Percentiles rank a stretch among this genome's conserved stretches.
Conservation (phyloP, 2,797 vertebrate species). For the Peromyscus attwateri region DNA sequence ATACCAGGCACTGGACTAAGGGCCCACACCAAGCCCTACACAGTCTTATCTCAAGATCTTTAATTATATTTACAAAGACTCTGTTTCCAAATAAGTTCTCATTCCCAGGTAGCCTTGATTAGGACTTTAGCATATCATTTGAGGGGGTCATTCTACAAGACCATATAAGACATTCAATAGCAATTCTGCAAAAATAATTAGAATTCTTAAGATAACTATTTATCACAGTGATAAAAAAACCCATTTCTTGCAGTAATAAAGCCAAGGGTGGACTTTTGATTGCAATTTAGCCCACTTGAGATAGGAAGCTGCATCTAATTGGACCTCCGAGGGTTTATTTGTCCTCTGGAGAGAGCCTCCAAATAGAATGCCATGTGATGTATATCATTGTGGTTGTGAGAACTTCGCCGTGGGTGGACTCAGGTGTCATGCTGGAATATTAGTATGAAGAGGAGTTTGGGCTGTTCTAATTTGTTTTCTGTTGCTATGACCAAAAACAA, state of each 20-base stretch:
- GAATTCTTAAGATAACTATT: constrained; percentile 27
- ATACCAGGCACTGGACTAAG: not conserved
- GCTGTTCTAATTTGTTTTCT: not conserved
- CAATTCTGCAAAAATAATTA: constrained; percentile 60
- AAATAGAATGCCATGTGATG: constrained; percentile 10
- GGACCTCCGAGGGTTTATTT: not conserved
- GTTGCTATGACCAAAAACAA: not conserved
- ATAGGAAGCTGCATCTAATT: constrained; percentile 23
- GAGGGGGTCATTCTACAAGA: not conserved
- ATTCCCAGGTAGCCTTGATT: not conserved
- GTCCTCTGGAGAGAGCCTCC: constrained; percentile 1
- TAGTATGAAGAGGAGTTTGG: not conserved
- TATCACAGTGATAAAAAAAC: constrained; percentile 34
- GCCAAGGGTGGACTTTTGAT: constrained; percentile 51
- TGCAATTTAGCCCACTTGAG: constrained; percentile 24
- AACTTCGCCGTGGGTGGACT: not conserved
- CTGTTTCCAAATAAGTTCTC: constrained; percentile 11
- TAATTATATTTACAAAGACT: constrained; percentile 19
- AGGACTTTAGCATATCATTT: not conserved
- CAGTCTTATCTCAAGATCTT: not conserved
- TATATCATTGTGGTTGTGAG: not conserved
- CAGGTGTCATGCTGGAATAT: not conserved
- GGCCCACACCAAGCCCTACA: not conserved
- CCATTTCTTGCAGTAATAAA: constrained; percentile 23
- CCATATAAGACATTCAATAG: not conserved